Evolutionary conservation across 2,113 vertebrate species (phyloP).

Genomic region (Oceanodroma tethys): DNA sequence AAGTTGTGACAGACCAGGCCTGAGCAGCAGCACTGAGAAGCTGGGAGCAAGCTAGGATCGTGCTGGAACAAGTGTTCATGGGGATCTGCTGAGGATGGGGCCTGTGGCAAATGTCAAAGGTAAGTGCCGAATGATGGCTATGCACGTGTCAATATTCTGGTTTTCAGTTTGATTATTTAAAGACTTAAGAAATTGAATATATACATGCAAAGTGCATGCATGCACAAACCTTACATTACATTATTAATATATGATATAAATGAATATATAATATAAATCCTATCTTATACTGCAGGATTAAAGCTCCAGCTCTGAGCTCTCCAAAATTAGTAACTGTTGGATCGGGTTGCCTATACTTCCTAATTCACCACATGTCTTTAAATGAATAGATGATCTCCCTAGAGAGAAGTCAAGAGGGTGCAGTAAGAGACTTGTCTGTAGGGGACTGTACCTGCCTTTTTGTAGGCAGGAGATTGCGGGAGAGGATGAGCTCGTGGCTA

Average conservation of each 20-base stretch:
- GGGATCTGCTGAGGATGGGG: background rate
- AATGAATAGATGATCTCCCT: background rate
- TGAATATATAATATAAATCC: background rate
- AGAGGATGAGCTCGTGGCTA: background rate
- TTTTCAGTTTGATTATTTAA: background rate
- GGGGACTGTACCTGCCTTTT: background rate
- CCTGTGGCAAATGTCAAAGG: background rate
- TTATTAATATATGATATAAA: background rate
- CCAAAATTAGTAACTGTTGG: background rate
- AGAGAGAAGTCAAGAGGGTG: background rate
- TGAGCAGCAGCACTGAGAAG: background rate
- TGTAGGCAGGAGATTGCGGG: background rate
- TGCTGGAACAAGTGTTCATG: accelerated
- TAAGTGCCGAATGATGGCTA: background rate
- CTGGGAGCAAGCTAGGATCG: background rate
- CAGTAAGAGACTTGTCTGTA: background rate
- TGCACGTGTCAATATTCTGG: background rate
- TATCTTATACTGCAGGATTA: background rate
- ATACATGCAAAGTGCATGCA: background rate
- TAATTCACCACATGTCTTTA: background rate
- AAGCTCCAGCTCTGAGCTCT: background rate
- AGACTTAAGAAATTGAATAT: background rate
- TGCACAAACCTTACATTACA: background rate
- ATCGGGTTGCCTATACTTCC: background rate
- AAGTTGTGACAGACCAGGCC: background rate